phyloP scores from a whole-genome alignment of 2,113 vertebrate genomes.

The Bufo bufo region DNA sequence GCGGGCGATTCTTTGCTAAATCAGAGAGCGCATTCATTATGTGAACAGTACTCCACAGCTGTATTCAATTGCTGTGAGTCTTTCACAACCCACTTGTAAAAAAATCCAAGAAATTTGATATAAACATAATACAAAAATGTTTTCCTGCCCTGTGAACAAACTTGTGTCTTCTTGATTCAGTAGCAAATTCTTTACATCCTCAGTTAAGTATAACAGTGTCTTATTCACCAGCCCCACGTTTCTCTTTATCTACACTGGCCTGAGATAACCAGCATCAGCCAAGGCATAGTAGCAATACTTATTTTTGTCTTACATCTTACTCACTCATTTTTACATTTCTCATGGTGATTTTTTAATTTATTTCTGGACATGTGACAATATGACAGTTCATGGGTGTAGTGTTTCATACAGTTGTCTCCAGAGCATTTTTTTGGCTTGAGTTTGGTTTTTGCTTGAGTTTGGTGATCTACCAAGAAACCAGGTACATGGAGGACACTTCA shows the following conservation, averaged over 20 bases:
- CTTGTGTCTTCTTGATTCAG: conserved; percentile 36
- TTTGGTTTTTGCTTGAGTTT: too few species aligned
- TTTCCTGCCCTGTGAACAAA: conserved; percentile 52
- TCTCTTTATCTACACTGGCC: not conserved
- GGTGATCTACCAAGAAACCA: too few species aligned
- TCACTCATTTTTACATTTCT: too few species aligned
- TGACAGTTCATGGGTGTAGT: too few species aligned
- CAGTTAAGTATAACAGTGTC: not conserved
- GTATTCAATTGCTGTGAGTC: conserved; percentile 56
- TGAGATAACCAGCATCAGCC: not conserved
- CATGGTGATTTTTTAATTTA: too few species aligned
- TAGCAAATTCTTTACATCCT: conserved; percentile 49
- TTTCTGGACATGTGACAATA: too few species aligned
- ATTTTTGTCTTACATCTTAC: too few species aligned
- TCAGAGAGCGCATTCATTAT: conserved; percentile 55
- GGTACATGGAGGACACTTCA: too few species aligned
- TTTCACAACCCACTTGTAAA: conserved; percentile 57
- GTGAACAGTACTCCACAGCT: conserved; percentile 41
- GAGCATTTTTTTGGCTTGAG: too few species aligned
- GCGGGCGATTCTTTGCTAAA: conserved; percentile 43
- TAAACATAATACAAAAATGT: conserved; percentile 59
- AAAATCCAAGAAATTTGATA: conserved; percentile 58
- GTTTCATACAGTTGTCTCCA: too few species aligned
- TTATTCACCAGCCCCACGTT: not conserved
- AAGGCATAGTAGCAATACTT: not conserved